These are phyloP conservation scores for Thryonomys swinderianus DNA, from an alignment of 2,113 vertebrate genomes.

Conservation along the genomic window DNA sequence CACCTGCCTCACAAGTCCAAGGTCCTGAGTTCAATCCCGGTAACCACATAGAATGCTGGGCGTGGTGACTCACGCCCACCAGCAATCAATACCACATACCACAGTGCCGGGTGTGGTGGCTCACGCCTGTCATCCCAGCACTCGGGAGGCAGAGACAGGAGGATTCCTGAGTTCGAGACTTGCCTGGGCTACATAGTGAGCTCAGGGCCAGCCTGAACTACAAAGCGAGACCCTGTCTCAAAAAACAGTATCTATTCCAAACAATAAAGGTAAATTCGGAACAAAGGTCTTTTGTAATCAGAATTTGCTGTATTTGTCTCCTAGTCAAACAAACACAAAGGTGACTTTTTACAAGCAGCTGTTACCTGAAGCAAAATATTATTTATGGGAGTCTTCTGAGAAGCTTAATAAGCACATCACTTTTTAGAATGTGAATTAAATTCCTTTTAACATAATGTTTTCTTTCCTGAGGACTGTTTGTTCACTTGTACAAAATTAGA, in stretches of 20 bases:
- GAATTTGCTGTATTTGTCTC: background rate
- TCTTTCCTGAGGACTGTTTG: background rate
- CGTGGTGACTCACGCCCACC: too few species aligned
- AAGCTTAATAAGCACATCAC: background rate
- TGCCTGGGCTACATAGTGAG: too few species aligned
- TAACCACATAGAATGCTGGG: too few species aligned
- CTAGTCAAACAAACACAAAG: conserved; percentile 54
- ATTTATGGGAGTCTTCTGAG: background rate
- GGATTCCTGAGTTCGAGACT: too few species aligned
- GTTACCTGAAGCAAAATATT: conserved; percentile 64
- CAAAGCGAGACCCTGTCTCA: too few species aligned
- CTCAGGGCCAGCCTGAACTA: too few species aligned
- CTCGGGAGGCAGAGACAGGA: too few species aligned
- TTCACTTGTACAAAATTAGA: conserved; percentile 52
- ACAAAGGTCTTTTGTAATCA: background rate
- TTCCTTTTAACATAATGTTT: background rate
- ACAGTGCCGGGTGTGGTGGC: too few species aligned
- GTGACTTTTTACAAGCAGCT: conserved; percentile 42
- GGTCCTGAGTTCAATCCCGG: too few species aligned
- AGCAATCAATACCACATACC: too few species aligned
- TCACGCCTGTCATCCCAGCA: too few species aligned
- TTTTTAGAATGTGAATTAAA: conserved; percentile 64
- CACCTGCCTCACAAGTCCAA: too few species aligned
- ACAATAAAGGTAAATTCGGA: conserved; percentile 32
- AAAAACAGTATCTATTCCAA: conserved; percentile 19